Conservation (phyloP, 2,888 invertebrate genomes). For the Orchesella flavescens region DNA sequence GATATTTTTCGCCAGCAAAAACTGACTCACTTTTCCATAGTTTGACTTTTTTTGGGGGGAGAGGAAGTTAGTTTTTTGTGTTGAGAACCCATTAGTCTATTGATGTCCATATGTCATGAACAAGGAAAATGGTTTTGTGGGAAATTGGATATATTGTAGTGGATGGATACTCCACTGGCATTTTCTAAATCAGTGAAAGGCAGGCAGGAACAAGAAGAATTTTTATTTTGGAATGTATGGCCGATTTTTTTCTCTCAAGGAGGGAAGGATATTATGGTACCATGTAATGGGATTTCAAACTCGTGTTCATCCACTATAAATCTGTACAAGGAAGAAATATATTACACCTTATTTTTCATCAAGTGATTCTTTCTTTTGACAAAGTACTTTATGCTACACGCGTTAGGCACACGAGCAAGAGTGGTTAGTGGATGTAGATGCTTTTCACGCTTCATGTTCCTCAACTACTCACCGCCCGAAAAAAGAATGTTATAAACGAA, state of each 20-base stretch:
- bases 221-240: not conserved
- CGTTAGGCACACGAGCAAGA: not conserved
- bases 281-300: not conserved
- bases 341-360: conserved; percentile 40
- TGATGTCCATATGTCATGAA: not conserved
- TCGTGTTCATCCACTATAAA: not conserved
- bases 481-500: not conserved
- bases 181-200: too few species aligned
- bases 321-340: not conserved
- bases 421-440: not conserved
- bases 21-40: too few species aligned
- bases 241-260: not conserved
- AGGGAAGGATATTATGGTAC: not conserved
- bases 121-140: not conserved
- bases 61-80: too few species aligned
- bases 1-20: too few species aligned
- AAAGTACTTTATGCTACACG: not conserved
- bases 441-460: not conserved
- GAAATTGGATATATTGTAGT: not conserved
- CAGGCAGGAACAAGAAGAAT: too few species aligned
- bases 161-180: not conserved
- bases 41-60: too few species aligned
- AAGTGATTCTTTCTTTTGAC: not conserved
- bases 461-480: not conserved
- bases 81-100: not conserved